Conservation (phyloP, 2,797 vertebrate species). For the Crax fasciolata region DNA sequence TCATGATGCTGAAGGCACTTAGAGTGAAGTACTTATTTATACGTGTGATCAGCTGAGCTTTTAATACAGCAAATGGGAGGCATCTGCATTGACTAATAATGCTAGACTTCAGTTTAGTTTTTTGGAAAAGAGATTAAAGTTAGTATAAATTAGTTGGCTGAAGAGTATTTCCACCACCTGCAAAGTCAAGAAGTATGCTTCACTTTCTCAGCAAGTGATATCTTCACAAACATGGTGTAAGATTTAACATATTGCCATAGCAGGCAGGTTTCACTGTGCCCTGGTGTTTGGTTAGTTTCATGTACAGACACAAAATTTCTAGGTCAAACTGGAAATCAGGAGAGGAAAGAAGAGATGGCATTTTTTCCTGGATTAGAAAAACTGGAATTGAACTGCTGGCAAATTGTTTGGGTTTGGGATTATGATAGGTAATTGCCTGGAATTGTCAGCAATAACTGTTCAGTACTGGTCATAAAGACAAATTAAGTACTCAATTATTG, state of each 20-base stretch:
- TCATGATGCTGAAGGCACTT: neutral
- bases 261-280: neutral
- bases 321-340: neutral
- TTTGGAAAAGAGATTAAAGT: neutral
- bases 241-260: neutral
- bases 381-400: neutral
- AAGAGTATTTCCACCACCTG: neutral
- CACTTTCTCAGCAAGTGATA: neutral
- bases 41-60: neutral
- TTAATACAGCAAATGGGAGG: neutral
- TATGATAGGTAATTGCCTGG: neutral
- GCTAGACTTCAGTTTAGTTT: neutral
- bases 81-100: neutral
- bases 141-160: neutral
- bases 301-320: neutral
- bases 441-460: neutral
- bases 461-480: neutral
- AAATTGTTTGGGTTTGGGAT: neutral
- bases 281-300: neutral
- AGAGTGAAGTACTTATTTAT: neutral
- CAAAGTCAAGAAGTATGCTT: neutral
- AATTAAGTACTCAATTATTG: neutral
- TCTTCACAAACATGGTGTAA: neutral
- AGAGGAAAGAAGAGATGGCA: neutral
- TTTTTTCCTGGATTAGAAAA: neutral